A percentile compares a stretch with the other conserved stretches of the same genome.
Conservation (phyloP, 2,888 invertebrate species). For the Odontocerum albicorne region DNA sequence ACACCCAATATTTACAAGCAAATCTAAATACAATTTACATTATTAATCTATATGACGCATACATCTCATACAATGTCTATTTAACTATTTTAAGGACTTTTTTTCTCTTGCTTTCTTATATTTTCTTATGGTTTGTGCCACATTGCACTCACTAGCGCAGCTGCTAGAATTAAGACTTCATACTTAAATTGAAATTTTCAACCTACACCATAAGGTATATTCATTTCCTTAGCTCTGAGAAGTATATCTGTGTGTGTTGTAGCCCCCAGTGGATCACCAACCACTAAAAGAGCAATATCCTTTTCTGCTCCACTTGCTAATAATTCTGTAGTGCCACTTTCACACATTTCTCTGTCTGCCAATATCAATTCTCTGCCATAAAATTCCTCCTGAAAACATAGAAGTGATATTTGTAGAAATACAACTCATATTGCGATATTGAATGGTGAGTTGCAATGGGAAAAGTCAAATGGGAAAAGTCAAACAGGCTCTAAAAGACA, state of each 20-base stretch:
- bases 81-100: too few relatives aligned
- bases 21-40: too few relatives aligned
- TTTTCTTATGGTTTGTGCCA: too few relatives aligned
- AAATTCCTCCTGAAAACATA: slow-evolving; percentile 76
- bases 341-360: slow-evolving; percentile 95
- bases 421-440: neutral
- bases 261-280: slow-evolving; percentile 98
- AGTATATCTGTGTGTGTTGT: slow-evolving; percentile 97
- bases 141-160: too few relatives aligned
- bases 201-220: slow-evolving; percentile 65
- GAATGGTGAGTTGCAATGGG: neutral
- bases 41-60: too few relatives aligned
- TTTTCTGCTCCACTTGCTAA: slow-evolving; percentile 69
- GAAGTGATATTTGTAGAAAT: slow-evolving; percentile 14
- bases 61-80: too few relatives aligned
- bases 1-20: too few relatives aligned
- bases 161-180: too few relatives aligned
- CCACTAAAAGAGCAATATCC: slow-evolving; percentile 89
- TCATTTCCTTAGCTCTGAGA: slow-evolving; percentile 80
- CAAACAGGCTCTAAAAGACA: neutral
- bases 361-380: slow-evolving; percentile 81
- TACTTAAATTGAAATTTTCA: too few relatives aligned
- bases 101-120: too few relatives aligned
- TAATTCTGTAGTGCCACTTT: slow-evolving; percentile 84
- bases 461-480: neutral